Evolutionary conservation across 2,797 vertebrate species (phyloP).

Genomic region (Macropus fuliginosus): DNA sequence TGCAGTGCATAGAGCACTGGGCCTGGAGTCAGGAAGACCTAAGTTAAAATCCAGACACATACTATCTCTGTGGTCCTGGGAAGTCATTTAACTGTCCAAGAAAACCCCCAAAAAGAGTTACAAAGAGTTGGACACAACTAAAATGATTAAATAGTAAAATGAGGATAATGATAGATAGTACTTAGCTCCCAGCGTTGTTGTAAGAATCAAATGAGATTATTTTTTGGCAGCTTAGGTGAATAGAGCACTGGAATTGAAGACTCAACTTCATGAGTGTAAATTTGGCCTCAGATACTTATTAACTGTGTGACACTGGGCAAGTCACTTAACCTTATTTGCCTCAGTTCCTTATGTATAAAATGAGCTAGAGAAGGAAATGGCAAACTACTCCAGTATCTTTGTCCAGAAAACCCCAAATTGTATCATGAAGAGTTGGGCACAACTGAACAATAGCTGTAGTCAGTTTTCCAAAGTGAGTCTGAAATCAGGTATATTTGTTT

Average conservation of each 20-base stretch:
- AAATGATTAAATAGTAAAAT: too few species aligned
- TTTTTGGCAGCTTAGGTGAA: constrained; percentile 28
- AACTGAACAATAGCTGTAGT: background rate
- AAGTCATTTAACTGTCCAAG: too few species aligned
- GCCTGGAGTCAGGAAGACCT: too few species aligned
- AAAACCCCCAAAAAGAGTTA: too few species aligned
- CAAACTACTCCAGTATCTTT: background rate
- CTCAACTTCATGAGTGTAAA: too few species aligned
- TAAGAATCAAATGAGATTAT: background rate
- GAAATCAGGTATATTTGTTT: background rate
- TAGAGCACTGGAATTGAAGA: too few species aligned
- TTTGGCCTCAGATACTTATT: background rate
- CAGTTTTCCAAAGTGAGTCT: constrained; percentile 12
- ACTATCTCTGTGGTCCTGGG: too few species aligned
- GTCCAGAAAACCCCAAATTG: background rate
- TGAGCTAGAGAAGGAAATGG: background rate
- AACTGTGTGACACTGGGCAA: background rate
- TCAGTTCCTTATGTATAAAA: background rate
- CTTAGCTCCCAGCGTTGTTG: background rate
- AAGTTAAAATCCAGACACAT: too few species aligned
- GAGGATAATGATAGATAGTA: too few species aligned
- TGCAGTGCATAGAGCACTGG: too few species aligned
- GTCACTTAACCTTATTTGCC: background rate
- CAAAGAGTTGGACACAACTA: too few species aligned
- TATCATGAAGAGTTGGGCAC: background rate